A percentile compares a stretch with the other conserved stretches of the same genome.
These are phyloP conservation scores for Melipona beecheii DNA, from an alignment of 2,888 invertebrate genomes.

Conservation along the genomic window DNA sequence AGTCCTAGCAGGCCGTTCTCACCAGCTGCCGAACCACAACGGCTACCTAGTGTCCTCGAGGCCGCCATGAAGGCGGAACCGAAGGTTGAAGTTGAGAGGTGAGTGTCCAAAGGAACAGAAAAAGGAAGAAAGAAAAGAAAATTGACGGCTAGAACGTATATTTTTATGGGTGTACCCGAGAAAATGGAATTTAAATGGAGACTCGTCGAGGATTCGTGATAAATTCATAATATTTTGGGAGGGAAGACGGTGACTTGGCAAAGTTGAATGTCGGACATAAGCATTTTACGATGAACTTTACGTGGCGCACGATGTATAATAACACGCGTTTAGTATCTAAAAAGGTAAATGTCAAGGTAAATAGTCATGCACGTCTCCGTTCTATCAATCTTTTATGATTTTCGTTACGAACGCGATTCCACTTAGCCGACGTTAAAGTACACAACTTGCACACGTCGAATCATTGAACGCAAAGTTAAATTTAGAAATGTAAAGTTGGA, in stretches of 20 bases:
- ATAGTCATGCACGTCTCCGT: background rate
- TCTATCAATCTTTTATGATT: constrained; percentile 11
- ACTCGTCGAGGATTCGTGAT: too few relatives aligned
- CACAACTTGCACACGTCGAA: too few relatives aligned
- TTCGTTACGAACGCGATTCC: background rate
- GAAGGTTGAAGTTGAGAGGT: constrained; percentile 89
- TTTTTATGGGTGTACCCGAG: too few relatives aligned
- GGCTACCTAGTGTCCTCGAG: constrained; percentile 90
- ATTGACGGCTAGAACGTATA: too few relatives aligned
- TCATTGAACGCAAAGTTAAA: too few relatives aligned
- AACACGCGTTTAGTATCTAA: background rate
- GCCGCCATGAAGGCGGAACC: constrained; percentile 95
- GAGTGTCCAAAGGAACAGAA: background rate
- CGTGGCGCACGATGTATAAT: background rate
- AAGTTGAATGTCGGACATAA: background rate
- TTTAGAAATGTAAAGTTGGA: too few relatives aligned
- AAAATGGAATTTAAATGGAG: too few relatives aligned
- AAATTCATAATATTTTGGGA: too few relatives aligned
- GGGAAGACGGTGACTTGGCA: too few relatives aligned
- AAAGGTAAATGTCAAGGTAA: constrained; percentile 24
- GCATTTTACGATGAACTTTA: background rate
- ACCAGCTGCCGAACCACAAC: constrained; percentile 83
- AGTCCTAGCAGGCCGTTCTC: constrained; percentile 81
- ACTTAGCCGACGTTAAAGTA: too few relatives aligned
- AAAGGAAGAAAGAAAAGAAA: too few relatives aligned